Conservation (phyloP, 2,797 vertebrate species). For the Apogon hyalosoma region DNA sequence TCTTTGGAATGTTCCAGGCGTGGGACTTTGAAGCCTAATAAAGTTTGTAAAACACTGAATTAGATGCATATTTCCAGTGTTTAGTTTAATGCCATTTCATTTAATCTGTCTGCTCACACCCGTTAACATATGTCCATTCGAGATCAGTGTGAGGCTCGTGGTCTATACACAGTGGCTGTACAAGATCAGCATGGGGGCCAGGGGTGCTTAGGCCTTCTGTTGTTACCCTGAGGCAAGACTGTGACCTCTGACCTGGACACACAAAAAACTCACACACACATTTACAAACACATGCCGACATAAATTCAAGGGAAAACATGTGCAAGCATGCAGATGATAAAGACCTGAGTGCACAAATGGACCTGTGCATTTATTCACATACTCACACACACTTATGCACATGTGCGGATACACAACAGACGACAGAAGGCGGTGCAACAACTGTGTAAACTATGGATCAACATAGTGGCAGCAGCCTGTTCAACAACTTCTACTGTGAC, state of each 20-base stretch:
- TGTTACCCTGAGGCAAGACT: slow-evolving; percentile 56
- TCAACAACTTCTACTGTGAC: slow-evolving; percentile 16
- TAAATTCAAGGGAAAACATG: slow-evolving; percentile 24
- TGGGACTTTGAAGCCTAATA: background rate
- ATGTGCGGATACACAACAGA: slow-evolving; percentile 8
- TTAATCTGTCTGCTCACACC: slow-evolving; percentile 31
- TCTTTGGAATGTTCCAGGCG: slow-evolving; percentile 46
- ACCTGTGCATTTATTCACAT: slow-evolving; percentile 28
- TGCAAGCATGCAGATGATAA: slow-evolving; percentile 41
- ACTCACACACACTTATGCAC: background rate
- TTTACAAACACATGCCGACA: slow-evolving; percentile 1
- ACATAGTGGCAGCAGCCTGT: slow-evolving; percentile 28
- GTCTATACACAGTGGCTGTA: slow-evolving; percentile 53
- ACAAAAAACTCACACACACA: slow-evolving; percentile 25
- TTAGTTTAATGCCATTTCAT: slow-evolving; percentile 23
- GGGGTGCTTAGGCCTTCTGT: slow-evolving; percentile 65
- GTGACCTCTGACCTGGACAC: slow-evolving; percentile 67
- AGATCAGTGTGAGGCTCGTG: slow-evolving; percentile 33
- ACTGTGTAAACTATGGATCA: slow-evolving; percentile 60
- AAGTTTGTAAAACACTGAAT: slow-evolving; percentile 26
- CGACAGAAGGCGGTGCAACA: slow-evolving; percentile 44
- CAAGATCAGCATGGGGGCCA: slow-evolving; percentile 59
- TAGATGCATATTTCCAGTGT: slow-evolving; percentile 32
- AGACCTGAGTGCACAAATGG: slow-evolving; percentile 10
- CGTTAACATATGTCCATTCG: slow-evolving; percentile 57